phyloP scores from a whole-genome alignment of 1,140 invertebrate species.

The Brachionus angularis region DNA sequence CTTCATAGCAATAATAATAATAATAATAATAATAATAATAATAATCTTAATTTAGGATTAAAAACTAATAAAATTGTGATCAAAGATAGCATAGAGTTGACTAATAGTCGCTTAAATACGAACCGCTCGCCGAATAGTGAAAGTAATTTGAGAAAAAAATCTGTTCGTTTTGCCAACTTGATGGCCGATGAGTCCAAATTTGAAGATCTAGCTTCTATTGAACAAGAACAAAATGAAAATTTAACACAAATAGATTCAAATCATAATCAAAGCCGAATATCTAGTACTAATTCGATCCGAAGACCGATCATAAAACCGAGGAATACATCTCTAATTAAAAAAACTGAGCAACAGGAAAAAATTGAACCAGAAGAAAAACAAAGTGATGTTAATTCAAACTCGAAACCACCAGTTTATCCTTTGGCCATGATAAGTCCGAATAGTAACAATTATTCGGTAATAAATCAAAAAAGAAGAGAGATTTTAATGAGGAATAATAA shows the following conservation, averaged over 20 bases:
- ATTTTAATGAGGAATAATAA: neutral
- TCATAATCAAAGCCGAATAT: constrained; percentile 29
- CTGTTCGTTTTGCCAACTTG: constrained; percentile 27
- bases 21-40: too few species aligned
- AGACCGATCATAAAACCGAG: constrained; percentile 27
- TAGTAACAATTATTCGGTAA: constrained; percentile 14
- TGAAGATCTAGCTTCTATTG: neutral
- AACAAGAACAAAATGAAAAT: neutral
- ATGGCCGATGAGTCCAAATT: neutral
- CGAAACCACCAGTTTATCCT: constrained; percentile 25
- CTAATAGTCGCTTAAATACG: neutral
- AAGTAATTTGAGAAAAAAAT: constrained; percentile 12
- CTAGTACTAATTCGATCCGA: constrained; percentile 40
- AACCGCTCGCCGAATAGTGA: neutral
- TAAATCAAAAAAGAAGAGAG: constrained; percentile 16
- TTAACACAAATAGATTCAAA: neutral
- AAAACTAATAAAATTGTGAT: neutral
- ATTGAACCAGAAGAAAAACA: neutral
- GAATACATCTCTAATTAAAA: constrained; percentile 22
- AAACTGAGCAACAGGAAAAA: neutral
- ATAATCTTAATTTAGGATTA: too few species aligned
- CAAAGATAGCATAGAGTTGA: constrained; percentile 39
- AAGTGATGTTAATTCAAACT: neutral
- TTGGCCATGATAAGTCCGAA: neutral
- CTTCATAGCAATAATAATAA: neutral